Evolutionary conservation across 1,140 invertebrate species (phyloP).

Genomic region (Philaenus spumarius): DNA sequence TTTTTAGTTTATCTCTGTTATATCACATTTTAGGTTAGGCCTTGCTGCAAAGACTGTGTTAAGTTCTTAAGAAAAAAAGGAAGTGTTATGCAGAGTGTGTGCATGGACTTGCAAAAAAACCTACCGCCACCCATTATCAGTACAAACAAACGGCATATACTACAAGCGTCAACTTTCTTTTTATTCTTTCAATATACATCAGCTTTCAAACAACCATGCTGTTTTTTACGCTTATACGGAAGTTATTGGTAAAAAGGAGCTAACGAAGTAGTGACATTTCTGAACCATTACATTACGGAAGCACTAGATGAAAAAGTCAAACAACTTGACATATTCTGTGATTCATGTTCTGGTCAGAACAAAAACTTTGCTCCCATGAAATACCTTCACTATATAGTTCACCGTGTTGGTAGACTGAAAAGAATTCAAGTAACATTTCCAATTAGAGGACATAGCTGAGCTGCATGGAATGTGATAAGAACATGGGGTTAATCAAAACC

Average conservation of each 20-base stretch:
- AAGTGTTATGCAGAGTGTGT: neutral
- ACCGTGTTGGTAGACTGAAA: constrained; percentile 15
- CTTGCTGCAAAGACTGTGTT: too few relatives aligned
- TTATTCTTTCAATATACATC: neutral
- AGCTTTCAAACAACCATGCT: neutral
- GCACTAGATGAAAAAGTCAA: too few relatives aligned
- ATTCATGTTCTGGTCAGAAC: constrained; percentile 11
- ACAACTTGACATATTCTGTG: constrained; percentile 1
- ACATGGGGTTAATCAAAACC: constrained; percentile 14
- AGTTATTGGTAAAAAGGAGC: constrained; percentile 7
- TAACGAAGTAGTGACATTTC: constrained; percentile 2
- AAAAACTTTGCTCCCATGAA: constrained; percentile 14
- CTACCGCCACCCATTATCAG: neutral
- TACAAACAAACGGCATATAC: too few relatives aligned
- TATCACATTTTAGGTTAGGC: too few relatives aligned
- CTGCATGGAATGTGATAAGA: constrained; percentile 17
- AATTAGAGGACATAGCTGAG: constrained; percentile 10
- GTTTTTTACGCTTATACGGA: constrained; percentile 10
- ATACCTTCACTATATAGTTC: constrained; percentile 25
- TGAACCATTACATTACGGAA: neutral
- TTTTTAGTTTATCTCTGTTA: too few relatives aligned
- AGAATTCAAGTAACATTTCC: constrained; percentile 16
- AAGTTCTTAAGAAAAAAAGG: too few relatives aligned
- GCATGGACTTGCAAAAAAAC: neutral
- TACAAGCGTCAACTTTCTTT: too few relatives aligned